Evolutionary conservation across 37 sponge, comb jelly and placozoan species (phyloP), one percentile per base, ranked within the genome.

Genomic region (Agelas oroides): DNA sequence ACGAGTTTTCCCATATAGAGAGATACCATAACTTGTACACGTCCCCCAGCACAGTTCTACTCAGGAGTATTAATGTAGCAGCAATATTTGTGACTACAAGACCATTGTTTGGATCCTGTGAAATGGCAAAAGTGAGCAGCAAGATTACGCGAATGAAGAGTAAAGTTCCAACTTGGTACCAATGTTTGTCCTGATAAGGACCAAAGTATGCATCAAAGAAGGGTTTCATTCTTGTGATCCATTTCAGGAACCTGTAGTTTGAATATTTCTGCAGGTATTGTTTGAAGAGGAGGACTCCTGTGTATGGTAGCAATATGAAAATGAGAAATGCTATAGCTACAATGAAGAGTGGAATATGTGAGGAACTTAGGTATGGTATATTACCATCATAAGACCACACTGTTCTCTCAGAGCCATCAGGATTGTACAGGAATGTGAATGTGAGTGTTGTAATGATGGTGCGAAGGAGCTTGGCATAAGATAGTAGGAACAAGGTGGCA

Each of bases 191-290:
- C 37, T 84, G 37, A 32, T 61, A 61, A 46, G 76, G 85, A 36
- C 62, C 75, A 53, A 46, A 63, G 67, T 76, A 64, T 1, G 85
- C 67, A 74, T 84, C 85, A 63, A 75, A 15, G 38, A 75, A 62
- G 2, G 73, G 67, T 39, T 37, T 62, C 16, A 36, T 24, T 41
- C 25, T 78, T n/a, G 24, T 63, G 17, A 78, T 18, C 41, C 60
- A 63, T 37, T 20, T 19, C 1, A 33, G 24, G 1, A 27, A 23
- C 18, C 37, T n/a, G 27, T 23, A 37, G 38, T 46, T 8, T 46
- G 46, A 46, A 3, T 8, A 46, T 12, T 3, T 12, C 8, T 12
- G 46, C 46, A 46, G 40, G 16, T 33, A 78, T 53, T 64, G 38
- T 62, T 25, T 39, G 36, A 59, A 65, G 21, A 84, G 41, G 5